Base-by-base conservation (phyloP, 1,140 invertebrate genomes). In the Aradophagus sp. region DNA sequence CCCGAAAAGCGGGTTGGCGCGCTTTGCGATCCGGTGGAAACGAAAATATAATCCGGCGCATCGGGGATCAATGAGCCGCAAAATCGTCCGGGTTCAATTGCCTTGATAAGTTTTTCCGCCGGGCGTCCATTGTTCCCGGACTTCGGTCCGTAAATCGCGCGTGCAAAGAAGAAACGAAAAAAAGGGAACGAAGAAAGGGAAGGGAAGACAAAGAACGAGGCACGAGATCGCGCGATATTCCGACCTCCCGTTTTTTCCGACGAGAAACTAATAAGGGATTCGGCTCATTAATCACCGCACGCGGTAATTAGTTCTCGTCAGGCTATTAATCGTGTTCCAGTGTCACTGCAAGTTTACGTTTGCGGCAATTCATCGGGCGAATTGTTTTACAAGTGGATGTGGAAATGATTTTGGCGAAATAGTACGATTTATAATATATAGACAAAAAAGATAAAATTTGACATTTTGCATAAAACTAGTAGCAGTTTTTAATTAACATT, bases 211-310 rank as follows among this genome's bases (percentile, higher is more conserved):
- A 1, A 13, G 14, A 10, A 6, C 35, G 10, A n/a, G 5, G 32
- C 2, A 16, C 11, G 19, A 4, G 23, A 26, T 13, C 31, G 16
- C 31, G 20, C 32, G 32, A 55, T 42, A 47, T 34, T 27, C 31
- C 2, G 32, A 11, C 27, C 27, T 1, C n/a, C 11, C 23, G 27
- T 19, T 19, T 47, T 67, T 53, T 67, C 38, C 32, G 42, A 44
- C 38, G 50, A 48, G 36, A 58, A 62, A 52, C 52, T 70, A 70
- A 70, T 63, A 62, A 56, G 44, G 45, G 63, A 58, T 58, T 50
- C 13, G 38, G 44, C 2, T 44, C 58, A 70, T 70, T 70, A 62
- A 70, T 70, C 66, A 62, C 44, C 50, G 29, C 31, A 42, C 16
- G 42, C 29, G 20, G 42, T 69, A 61, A 69, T 69, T 69, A 69